Conservation (phyloP, 2,888 invertebrate species). For the Elysia crispata region DNA sequence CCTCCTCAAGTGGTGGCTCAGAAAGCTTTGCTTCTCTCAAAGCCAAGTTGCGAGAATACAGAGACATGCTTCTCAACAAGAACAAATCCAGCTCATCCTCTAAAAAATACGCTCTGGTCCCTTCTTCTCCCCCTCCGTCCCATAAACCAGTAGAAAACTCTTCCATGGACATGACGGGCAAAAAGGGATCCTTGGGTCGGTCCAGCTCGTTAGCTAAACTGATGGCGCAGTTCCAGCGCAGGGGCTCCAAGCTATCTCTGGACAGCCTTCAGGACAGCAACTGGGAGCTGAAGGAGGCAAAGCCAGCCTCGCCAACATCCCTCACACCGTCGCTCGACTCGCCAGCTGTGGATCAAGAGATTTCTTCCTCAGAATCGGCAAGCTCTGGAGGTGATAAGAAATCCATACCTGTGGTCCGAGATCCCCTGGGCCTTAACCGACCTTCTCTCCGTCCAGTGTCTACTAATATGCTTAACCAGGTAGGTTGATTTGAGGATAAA, state of each 20-base stretch:
- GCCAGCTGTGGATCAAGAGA: not conserved
- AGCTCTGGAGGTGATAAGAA: conserved; percentile 35
- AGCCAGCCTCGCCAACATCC: not conserved
- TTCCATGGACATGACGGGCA: conserved; percentile 36
- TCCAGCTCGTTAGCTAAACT: conserved; percentile 63
- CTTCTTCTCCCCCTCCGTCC: not conserved
- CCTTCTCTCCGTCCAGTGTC: conserved; percentile 50
- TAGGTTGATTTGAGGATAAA: too few relatives aligned
- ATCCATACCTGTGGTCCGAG: conserved; percentile 48
- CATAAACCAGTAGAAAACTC: not conserved
- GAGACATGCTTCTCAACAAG: conserved; percentile 61
- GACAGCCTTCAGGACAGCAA: conserved; percentile 38
- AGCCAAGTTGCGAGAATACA: conserved; percentile 68
- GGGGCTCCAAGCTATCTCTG: conserved; percentile 40
- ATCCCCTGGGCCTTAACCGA: conserved; percentile 47
- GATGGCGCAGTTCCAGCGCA: conserved; percentile 46
- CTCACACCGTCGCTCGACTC: not conserved
- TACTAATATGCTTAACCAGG: conserved; percentile 44
- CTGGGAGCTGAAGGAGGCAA: conserved; percentile 49
- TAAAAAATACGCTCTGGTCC: conserved; percentile 17
- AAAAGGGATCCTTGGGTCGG: conserved; percentile 57
- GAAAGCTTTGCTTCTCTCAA: conserved; percentile 66
- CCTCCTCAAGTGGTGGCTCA: conserved; percentile 36
- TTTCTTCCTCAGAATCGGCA: not conserved
- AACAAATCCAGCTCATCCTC: conserved; percentile 47